Conservation (phyloP, 1,140 invertebrate genomes). For the Brachionus asplanchnoidis region DNA sequence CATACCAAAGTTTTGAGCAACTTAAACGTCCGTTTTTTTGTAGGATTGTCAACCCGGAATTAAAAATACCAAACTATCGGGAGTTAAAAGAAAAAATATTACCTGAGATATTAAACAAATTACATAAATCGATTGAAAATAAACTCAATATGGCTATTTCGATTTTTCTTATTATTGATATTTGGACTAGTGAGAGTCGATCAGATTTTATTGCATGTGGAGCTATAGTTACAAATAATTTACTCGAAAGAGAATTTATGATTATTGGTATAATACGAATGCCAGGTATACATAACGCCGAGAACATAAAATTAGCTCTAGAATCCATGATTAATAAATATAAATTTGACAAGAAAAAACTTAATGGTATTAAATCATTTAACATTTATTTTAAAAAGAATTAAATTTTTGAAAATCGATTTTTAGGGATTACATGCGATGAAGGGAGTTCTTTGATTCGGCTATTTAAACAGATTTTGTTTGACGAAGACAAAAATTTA, state of each 20-base stretch:
- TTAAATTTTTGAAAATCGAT: neutral
- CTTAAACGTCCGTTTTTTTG: neutral
- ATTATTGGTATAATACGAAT: neutral
- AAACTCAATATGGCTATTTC: neutral
- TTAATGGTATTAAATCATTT: neutral
- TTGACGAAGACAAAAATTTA: neutral
- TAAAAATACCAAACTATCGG: neutral
- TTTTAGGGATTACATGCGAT: neutral
- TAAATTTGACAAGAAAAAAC: neutral
- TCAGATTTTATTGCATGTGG: slow-evolving; percentile 10
- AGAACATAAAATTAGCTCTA: neutral
- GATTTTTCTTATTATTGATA: neutral
- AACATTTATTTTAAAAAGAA: neutral
- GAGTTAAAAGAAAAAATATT: neutral
- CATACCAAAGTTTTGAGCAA: neutral
- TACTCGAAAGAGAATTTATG: neutral
- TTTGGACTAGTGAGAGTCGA: neutral
- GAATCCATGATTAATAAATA: neutral
- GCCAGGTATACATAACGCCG: neutral
- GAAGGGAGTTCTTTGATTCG: neutral
- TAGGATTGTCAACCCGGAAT: neutral
- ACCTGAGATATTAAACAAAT: neutral
- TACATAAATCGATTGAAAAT: neutral
- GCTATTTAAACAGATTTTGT: neutral
- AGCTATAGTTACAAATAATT: neutral